Evolutionary conservation across 2,888 invertebrate genomes (phyloP).

Genomic region (Dysmachus trigonus): DNA sequence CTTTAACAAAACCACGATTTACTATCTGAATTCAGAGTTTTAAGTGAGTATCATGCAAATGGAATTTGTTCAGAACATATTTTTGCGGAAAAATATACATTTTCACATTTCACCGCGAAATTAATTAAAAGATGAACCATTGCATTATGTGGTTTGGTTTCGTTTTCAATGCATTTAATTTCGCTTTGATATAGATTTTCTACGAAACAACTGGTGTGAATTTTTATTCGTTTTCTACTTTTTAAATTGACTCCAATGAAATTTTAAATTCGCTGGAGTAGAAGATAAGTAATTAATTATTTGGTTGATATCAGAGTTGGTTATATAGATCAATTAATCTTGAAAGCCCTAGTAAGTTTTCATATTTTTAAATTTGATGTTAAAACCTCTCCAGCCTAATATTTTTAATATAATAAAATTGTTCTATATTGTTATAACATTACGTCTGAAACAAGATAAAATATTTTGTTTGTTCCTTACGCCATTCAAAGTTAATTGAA

Average conservation of each 20-base stretch:
- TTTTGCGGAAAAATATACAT: neutral
- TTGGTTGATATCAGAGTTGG: neutral
- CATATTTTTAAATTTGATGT: no score
- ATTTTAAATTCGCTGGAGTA: neutral
- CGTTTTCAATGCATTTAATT: neutral
- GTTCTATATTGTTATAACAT: no score
- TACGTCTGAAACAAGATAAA: neutral
- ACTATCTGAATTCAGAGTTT: neutral
- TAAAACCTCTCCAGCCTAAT: no score
- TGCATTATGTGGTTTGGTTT: neutral
- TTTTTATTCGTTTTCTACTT: neutral
- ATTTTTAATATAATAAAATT: no score
- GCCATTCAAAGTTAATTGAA: neutral
- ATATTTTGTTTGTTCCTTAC: no score
- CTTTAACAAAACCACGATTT: neutral
- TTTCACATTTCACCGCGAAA: neutral
- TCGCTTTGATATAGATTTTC: neutral
- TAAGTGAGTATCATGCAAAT: neutral
- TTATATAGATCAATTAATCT: no score
- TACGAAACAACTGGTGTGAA: neutral
- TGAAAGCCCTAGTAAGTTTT: no score
- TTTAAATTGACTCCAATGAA: neutral
- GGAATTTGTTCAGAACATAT: neutral
- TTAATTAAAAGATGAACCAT: neutral
- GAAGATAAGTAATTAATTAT: neutral